Base-by-base conservation (phyloP, 2,113 vertebrate genomes). In the Clarias magur region DNA sequence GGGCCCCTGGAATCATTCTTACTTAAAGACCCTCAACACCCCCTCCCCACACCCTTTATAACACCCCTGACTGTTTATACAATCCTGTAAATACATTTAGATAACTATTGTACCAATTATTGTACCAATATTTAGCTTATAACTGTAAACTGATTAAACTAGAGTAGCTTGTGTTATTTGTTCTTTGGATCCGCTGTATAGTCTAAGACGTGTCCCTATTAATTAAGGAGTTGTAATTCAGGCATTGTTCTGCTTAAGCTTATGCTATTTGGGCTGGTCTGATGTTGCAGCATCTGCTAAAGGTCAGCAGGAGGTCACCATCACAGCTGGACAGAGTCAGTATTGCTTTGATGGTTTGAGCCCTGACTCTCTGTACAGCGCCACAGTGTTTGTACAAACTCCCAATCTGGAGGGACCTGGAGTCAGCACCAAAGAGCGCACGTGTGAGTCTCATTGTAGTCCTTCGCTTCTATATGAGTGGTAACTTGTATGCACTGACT, bases 341-440 rank as follows among this genome's bases (percentile, higher is more conserved):
- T 95, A 98, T 89, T 99, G 98, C 93, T 99, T 99, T 53, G 96
- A 96, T 0, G 97, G 96, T 13, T 96, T 99, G 0, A 97, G 96
- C 16, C 96, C 97, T 0, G 97, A 98, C 17, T 95, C 96, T 0
- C 94, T 96, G 1, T 99, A 99, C 88, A 94, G 92, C 0, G 96
- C 96, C 88, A 96, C 96, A 0, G 95, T 98, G 48, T 99, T 96
- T 84, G 97, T 98, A 73, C 98, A 99, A 94, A 99, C 98, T 0
- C 98, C 98, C 1, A 98, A 98, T 84, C 96, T 99, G 10, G 98
- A 99, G 84, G 98, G 98, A 2, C 97, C 97, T 0, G 97, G 96
- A 53, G 96, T 99, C 83, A 95, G 94, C 78, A 85, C 94, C 63
- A 96, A 91, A 62, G 97, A 98, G 79, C 94, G 89, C 4, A 99